phyloP scores from a whole-genome alignment of 1,140 invertebrate genomes.

The Pseudomyrmex cubaensis region DNA sequence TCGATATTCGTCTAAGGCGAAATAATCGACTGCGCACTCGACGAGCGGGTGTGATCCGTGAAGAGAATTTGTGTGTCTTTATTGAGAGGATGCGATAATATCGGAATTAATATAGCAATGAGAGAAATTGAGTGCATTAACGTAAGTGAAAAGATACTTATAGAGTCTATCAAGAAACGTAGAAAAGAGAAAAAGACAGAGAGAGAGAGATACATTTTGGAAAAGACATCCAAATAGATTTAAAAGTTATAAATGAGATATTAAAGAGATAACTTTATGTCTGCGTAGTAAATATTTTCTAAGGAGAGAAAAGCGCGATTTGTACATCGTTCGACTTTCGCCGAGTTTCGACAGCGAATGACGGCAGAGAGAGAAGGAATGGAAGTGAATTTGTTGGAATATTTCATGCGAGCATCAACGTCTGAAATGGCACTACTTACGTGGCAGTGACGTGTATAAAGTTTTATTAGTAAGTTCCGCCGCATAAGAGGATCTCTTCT shows the following conservation, averaged over 20 bases:
- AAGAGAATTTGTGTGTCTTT: conserved; percentile 32
- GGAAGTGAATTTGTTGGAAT: conserved; percentile 55
- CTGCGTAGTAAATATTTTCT: not conserved
- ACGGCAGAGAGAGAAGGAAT: not conserved
- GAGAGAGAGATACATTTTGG: not conserved
- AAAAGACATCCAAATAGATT: not conserved
- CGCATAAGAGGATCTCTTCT: not conserved
- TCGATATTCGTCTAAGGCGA: conserved; percentile 46
- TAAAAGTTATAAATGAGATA: no score
- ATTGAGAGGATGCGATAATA: conserved; percentile 2
- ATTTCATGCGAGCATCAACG: conserved; percentile 56
- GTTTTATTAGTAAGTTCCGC: conserved; percentile 56
- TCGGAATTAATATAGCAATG: not conserved
- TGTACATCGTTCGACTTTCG: conserved; percentile 27
- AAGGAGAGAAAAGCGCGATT: conserved; percentile 7
- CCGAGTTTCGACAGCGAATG: conserved; percentile 25
- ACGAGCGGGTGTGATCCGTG: not conserved
- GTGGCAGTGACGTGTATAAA: conserved; percentile 53
- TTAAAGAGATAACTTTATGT: not conserved
- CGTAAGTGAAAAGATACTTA: no score
- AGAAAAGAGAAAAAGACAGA: not conserved
- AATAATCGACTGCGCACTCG: conserved; percentile 14
- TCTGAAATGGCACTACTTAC: conserved; percentile 51
- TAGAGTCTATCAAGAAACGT: not conserved
- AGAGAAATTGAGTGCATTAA: not conserved